phyloP scores from a whole-genome alignment of 2,797 vertebrate species.

The Rhodeus uyekii region DNA sequence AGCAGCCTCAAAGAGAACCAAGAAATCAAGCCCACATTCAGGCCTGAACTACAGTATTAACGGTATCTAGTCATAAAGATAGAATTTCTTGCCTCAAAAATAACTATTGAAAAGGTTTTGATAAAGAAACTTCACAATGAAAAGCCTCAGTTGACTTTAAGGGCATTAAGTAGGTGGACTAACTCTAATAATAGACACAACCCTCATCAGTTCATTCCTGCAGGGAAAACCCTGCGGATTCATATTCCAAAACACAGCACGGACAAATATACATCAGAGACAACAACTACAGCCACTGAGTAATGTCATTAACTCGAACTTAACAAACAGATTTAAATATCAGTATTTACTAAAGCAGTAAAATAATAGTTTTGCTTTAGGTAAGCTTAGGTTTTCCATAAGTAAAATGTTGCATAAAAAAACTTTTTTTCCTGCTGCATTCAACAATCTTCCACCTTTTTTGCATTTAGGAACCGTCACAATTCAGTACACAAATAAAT shows the following conservation, averaged over 20 bases:
- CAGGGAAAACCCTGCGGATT: conserved; percentile 54
- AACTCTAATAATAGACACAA: conserved; percentile 43
- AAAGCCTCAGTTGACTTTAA: conserved; percentile 3
- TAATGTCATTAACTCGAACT: not conserved
- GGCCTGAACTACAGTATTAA: not conserved
- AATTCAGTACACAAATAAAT: not conserved
- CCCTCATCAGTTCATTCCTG: conserved; percentile 12
- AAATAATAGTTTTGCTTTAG: not conserved
- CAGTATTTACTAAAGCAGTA: not conserved
- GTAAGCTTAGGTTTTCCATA: not conserved
- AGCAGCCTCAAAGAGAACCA: not conserved
- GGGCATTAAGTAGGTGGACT: not conserved
- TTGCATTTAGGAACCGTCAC: not conserved
- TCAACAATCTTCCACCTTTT: not conserved
- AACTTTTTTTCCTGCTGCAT: not conserved
- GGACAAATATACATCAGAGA: not conserved
- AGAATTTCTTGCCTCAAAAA: not conserved
- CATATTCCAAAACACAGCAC: conserved; percentile 56
- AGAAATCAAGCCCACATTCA: not conserved
- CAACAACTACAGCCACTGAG: not conserved
- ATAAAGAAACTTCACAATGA: not conserved
- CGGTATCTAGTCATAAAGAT: not conserved
- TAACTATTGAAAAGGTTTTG: not conserved
- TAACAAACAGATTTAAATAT: not conserved
- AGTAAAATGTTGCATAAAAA: not conserved